Evolutionary conservation across 1,140 invertebrate species (phyloP).

Genomic region (Phortica variegata): DNA sequence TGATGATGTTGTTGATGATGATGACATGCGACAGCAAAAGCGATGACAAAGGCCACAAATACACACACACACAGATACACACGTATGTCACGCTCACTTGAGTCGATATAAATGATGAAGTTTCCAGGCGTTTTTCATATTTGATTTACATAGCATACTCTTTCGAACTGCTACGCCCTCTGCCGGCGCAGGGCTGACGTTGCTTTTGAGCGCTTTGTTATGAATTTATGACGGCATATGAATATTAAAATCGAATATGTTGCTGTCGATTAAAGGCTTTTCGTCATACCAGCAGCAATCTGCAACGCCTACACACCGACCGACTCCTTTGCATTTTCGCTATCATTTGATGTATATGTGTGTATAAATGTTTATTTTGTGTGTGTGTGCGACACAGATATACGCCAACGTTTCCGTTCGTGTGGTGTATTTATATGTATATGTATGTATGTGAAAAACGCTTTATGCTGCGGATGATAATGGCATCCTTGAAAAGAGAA

Average conservation of each 20-base stretch:
- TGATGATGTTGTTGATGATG: too few relatives aligned
- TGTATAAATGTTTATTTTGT: not conserved
- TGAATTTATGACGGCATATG: constrained; percentile 53
- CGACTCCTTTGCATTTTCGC: not conserved
- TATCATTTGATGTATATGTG: not conserved
- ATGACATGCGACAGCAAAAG: too few relatives aligned
- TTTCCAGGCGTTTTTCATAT: too few relatives aligned
- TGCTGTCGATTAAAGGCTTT: constrained; percentile 55
- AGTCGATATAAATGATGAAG: too few relatives aligned
- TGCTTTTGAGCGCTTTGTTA: constrained; percentile 18
- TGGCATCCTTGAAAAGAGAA: constrained; percentile 38
- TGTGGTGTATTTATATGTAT: constrained; percentile 23
- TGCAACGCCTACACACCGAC: constrained; percentile 5
- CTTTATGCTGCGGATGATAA: not conserved
- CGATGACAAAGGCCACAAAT: too few relatives aligned
- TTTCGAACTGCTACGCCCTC: constrained; percentile 9
- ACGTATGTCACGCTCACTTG: too few relatives aligned
- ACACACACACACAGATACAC: too few relatives aligned
- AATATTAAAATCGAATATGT: constrained; percentile 57
- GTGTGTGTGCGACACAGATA: constrained; percentile 41
- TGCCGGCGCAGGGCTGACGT: too few relatives aligned
- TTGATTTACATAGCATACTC: not conserved
- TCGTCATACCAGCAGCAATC: constrained; percentile 26
- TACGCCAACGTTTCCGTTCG: constrained; percentile 47
- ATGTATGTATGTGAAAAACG: constrained; percentile 9